Evolutionary conservation across 2,888 invertebrate species (phyloP).

Genomic region (Hofmannophila pseudospretella): DNA sequence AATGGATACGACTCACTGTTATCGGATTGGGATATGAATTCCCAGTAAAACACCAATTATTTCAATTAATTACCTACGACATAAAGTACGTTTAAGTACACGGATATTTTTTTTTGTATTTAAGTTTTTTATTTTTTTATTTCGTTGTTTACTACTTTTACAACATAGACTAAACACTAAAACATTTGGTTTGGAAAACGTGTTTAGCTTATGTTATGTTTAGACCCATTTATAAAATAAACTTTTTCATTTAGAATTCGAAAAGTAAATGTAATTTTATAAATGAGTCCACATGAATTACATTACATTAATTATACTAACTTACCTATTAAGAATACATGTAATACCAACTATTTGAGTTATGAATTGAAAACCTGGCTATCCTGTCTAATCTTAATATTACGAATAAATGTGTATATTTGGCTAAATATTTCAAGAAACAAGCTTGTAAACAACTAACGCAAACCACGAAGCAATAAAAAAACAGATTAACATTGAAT

Average conservation of each 20-base stretch:
- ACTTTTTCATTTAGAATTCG: background rate
- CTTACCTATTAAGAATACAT: slow-evolving; percentile 54
- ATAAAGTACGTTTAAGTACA: slow-evolving; percentile 61
- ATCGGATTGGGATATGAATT: slow-evolving; percentile 28
- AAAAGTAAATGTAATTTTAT: slow-evolving; percentile 21
- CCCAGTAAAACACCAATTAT: slow-evolving; percentile 55
- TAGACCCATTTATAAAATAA: slow-evolving; percentile 39
- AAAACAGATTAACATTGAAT: slow-evolving; percentile 61
- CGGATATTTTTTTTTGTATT: slow-evolving; percentile 62
- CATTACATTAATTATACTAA: slow-evolving; percentile 74
- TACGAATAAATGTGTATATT: slow-evolving; percentile 73
- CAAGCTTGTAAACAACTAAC: slow-evolving; percentile 51
- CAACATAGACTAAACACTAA: slow-evolving; percentile 42
- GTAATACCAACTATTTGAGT: slow-evolving; percentile 57
- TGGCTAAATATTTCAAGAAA: slow-evolving; percentile 61
- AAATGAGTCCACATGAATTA: slow-evolving; percentile 44
- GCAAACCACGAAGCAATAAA: slow-evolving; percentile 58
- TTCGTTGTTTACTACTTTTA: slow-evolving; percentile 68
- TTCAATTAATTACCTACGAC: slow-evolving; percentile 62
- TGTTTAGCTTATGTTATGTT: slow-evolving; percentile 38
- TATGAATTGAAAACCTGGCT: slow-evolving; percentile 76
- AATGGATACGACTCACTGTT: slow-evolving; percentile 59
- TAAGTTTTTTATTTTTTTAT: slow-evolving; percentile 61
- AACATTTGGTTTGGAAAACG: slow-evolving; percentile 11
- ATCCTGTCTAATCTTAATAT: slow-evolving; percentile 72